Evolutionary conservation across 2,113 vertebrate species (phyloP).

Genomic region (Upupa epops): DNA sequence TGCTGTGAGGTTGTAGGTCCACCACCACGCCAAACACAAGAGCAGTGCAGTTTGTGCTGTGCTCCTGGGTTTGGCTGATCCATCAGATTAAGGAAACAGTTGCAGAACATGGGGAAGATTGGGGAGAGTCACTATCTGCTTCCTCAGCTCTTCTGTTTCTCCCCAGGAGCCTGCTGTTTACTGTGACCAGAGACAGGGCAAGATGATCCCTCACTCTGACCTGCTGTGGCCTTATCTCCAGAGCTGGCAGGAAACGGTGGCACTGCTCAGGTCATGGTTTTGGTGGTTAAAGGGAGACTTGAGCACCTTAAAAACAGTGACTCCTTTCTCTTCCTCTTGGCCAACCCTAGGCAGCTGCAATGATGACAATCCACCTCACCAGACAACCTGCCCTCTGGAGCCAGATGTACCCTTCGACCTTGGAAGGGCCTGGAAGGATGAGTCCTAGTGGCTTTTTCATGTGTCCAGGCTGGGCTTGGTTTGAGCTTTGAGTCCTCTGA

Average conservation of each 20-base stretch:
- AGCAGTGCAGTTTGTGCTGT: accelerated
- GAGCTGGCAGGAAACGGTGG: neutral
- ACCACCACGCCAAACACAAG: neutral
- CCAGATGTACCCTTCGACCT: neutral
- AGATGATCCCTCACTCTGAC: neutral
- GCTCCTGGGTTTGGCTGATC: accelerated
- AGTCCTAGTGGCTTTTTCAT: neutral
- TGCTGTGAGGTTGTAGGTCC: neutral
- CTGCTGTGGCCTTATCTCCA: neutral
- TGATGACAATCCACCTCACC: neutral
- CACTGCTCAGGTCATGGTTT: neutral
- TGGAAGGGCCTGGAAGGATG: neutral
- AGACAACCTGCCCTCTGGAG: accelerated
- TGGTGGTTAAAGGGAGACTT: neutral
- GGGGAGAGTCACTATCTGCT: neutral
- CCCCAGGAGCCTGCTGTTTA: neutral
- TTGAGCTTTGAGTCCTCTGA: neutral
- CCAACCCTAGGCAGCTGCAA: accelerated
- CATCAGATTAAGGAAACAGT: neutral
- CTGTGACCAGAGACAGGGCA: neutral
- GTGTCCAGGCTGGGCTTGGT: neutral
- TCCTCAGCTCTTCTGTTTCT: neutral
- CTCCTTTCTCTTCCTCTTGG: neutral
- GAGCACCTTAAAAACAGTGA: neutral
- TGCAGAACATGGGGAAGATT: neutral